Base-by-base conservation (phyloP, 2,113 vertebrate species). In the Zingel zingel region DNA sequence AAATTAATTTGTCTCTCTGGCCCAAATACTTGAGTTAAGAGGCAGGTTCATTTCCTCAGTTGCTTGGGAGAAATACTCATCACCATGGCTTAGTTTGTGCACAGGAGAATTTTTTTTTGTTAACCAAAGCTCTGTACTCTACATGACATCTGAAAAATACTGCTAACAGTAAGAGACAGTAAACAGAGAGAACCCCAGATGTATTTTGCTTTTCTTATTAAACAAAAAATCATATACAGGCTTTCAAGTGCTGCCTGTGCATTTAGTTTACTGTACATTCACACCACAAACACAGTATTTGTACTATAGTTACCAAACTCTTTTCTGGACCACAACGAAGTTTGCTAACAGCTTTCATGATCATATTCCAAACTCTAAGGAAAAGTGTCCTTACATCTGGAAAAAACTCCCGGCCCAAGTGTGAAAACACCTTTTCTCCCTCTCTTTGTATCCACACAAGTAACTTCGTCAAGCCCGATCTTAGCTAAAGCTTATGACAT, bases 401-500 rank as follows among this genome's bases (percentile, higher is more conserved):
- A 16, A 36, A 23, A 75, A 19, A 39, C 14, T 62, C n/a, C 73
- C 79, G 25, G 25, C 43, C 21, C 19, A 53, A 82, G 47, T 66
- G 59, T 83, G 76, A 82, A 84, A 83, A 58, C 43, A 57, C 27
- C 0, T 15, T 70, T 72, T 57, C 21, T 53, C 9, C 65, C 59
- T 74, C 51, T 77, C 21, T 51, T 14, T 36, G 56, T 62, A 74
- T 73, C 56, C 74, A 53, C 51, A 74, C 39, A 25, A 71, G 71
- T 57, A 71, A 81, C 59, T 57, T 74, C 54, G 50, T 86, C 54
- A 48, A 86, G 53, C 83, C 74, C 1, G 47, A 80, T 83, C 72
- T 77, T 78, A 81, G 58, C 79, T n/a, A 3, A 58, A 86, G 86
- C 83, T 90, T 86, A 81, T 84, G 83, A 69, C 87, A 88, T 83